Conservation (phyloP, 2,113 vertebrate genomes). For the Anguilla japonica region DNA sequence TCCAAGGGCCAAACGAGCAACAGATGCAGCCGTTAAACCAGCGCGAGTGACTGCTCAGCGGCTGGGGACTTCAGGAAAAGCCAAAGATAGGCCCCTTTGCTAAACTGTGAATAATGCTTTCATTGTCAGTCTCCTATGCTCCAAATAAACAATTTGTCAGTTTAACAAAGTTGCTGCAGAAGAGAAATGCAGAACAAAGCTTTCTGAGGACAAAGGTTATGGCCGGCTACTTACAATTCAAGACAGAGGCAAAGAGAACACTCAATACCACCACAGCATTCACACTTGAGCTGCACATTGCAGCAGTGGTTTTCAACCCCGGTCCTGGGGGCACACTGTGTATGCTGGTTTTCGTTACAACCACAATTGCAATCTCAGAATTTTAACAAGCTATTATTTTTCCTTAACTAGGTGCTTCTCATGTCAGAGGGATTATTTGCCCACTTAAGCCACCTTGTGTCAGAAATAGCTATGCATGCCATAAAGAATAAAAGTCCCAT, state of each 20-base stretch:
- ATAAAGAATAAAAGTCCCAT: too few species aligned
- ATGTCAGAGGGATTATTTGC: too few species aligned
- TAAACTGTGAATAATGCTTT: background rate
- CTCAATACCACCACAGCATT: background rate
- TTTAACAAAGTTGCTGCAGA: background rate
- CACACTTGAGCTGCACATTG: background rate
- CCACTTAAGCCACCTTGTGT: too few species aligned
- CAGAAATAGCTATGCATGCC: too few species aligned
- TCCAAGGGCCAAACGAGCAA: background rate
- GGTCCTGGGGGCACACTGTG: too few species aligned
- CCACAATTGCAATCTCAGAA: too few species aligned
- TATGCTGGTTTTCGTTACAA: too few species aligned
- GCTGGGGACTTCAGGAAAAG: background rate
- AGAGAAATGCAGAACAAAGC: background rate
- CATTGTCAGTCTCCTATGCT: background rate
- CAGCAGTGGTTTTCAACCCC: too few species aligned
- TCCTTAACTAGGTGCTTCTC: too few species aligned
- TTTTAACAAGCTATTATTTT: too few species aligned
- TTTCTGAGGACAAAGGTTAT: background rate
- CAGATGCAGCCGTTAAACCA: background rate
- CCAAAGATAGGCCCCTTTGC: background rate
- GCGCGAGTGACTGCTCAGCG: background rate
- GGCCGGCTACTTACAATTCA: background rate
- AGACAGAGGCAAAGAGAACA: background rate
- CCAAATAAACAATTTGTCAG: background rate